These are phyloP conservation scores for Epinephelus fuscoguttatus DNA, from an alignment of 2,113 vertebrate species.

Conservation along the genomic window DNA sequence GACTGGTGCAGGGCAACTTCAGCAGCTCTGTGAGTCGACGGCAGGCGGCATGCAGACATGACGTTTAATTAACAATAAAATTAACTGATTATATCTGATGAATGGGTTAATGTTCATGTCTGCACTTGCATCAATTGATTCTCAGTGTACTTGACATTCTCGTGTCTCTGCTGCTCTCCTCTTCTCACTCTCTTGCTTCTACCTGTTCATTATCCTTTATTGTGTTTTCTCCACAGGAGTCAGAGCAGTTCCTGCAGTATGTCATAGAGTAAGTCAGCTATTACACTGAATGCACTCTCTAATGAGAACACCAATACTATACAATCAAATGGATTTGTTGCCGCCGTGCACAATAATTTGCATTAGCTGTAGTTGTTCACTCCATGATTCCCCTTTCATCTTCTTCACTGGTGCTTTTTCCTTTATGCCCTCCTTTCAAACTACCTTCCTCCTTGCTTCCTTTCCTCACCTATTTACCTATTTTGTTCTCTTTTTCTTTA, in stretches of 20 bases:
- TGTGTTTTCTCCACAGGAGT: constrained; percentile 78
- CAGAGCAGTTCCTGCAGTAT: constrained; percentile 83
- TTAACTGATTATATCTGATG: constrained; percentile 21
- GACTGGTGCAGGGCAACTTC: constrained; percentile 96
- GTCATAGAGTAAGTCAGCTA: constrained; percentile 83
- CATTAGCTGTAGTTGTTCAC: constrained; percentile 28
- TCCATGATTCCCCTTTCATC: background rate
- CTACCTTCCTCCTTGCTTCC: too few relatives aligned
- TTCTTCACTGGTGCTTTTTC: background rate
- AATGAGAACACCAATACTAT: constrained; percentile 46
- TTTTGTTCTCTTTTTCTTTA: background rate
- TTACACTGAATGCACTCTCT: constrained; percentile 39
- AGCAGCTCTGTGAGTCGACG: constrained; percentile 88
- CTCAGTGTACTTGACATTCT: constrained; percentile 26
- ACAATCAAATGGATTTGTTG: constrained; percentile 58
- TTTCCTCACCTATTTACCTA: background rate
- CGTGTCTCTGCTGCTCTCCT: constrained; percentile 22
- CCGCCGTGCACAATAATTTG: constrained; percentile 41
- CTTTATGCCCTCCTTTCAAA: background rate
- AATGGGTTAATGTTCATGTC: constrained; percentile 25
- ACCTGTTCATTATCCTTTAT: constrained; percentile 53
- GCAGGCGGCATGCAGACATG: constrained; percentile 19
- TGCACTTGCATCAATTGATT: constrained; percentile 18
- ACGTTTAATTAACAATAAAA: constrained; percentile 33
- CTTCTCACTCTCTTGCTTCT: constrained; percentile 22